phyloP scores from a whole-genome alignment of 2,888 invertebrate species.

The Eustalomyia histrio region DNA sequence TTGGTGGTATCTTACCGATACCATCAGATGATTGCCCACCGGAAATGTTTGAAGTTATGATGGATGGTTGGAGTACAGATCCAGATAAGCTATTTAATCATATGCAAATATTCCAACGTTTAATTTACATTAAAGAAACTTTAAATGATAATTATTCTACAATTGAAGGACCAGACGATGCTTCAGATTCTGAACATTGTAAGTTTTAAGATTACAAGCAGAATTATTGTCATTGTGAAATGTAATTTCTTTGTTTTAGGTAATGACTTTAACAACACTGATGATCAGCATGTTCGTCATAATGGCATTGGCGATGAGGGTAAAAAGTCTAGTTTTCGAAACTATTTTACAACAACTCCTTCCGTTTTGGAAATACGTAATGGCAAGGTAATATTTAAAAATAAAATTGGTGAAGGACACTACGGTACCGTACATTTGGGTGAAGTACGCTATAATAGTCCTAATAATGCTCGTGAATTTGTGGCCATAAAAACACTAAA shows the following conservation, averaged over 20 bases:
- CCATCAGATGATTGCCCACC: slow-evolving; percentile 86
- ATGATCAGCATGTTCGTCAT: slow-evolving; percentile 45
- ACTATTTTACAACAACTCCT: slow-evolving; percentile 68
- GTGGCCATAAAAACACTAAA: slow-evolving; percentile 85
- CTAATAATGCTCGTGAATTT: slow-evolving; percentile 75
- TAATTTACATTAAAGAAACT: slow-evolving; percentile 71
- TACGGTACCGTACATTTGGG: slow-evolving; percentile 93
- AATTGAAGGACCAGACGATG: slow-evolving; percentile 40
- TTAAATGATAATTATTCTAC: slow-evolving; percentile 55
- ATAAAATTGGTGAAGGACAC: slow-evolving; percentile 84
- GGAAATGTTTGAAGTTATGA: slow-evolving; percentile 88
- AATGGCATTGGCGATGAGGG: slow-evolving; percentile 49
- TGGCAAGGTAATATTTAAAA: slow-evolving; percentile 74
- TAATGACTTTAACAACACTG: slow-evolving; percentile 29
- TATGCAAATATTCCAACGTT: slow-evolving; percentile 86
- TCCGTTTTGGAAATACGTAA: slow-evolving; percentile 73
- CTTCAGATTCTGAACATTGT: slow-evolving; percentile 29
- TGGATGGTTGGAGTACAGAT: slow-evolving; percentile 89
- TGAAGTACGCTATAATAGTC: slow-evolving; percentile 72
- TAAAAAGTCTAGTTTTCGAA: slow-evolving; percentile 56
- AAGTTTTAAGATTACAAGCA: slow-evolving; percentile 44
- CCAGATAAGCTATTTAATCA: slow-evolving; percentile 87
- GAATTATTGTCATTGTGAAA: not conserved
- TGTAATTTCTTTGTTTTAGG: not conserved
- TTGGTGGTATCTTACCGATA: slow-evolving; percentile 83